Percentiles rank a stretch among this genome's conserved stretches.
phyloP scores from a whole-genome alignment of 2,797 vertebrate genomes.

The Fringilla coelebs region DNA sequence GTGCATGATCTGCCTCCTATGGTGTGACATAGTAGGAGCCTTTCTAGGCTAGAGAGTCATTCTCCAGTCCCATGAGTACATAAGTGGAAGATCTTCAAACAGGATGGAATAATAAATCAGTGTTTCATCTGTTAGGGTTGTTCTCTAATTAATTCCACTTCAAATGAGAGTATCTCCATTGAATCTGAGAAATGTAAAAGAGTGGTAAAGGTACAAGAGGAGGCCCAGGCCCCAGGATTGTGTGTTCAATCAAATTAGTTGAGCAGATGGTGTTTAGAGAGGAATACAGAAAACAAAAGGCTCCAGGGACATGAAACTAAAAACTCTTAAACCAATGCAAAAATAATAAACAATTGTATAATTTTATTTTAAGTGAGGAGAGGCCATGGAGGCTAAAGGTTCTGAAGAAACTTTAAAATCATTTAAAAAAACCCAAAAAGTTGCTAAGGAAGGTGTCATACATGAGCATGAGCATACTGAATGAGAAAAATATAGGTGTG shows the following conservation, averaged over 20 bases:
- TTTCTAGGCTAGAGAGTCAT: background rate
- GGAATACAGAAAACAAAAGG: background rate
- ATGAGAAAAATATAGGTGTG: background rate
- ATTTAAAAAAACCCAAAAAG: background rate
- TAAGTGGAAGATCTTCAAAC: background rate
- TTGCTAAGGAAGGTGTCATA: background rate
- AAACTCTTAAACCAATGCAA: background rate
- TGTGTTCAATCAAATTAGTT: background rate
- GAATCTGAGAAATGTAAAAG: background rate
- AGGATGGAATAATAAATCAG: background rate
- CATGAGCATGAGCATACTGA: background rate
- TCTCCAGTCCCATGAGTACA: background rate
- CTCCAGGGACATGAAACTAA: background rate
- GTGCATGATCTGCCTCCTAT: fast-evolving
- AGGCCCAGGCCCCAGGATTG: background rate
- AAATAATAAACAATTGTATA: background rate
- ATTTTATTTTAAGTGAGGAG: background rate
- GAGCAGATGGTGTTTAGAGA: constrained; percentile 7
- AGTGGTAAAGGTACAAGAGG: background rate
- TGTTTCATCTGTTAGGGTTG: background rate
- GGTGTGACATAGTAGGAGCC: background rate
- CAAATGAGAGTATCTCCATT: background rate
- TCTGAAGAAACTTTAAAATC: background rate
- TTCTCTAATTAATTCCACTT: background rate
- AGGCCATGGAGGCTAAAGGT: fast-evolving